These are phyloP conservation scores for Sardina pilchardus DNA, from an alignment of 2,113 vertebrate species.

Conservation along the genomic window DNA sequence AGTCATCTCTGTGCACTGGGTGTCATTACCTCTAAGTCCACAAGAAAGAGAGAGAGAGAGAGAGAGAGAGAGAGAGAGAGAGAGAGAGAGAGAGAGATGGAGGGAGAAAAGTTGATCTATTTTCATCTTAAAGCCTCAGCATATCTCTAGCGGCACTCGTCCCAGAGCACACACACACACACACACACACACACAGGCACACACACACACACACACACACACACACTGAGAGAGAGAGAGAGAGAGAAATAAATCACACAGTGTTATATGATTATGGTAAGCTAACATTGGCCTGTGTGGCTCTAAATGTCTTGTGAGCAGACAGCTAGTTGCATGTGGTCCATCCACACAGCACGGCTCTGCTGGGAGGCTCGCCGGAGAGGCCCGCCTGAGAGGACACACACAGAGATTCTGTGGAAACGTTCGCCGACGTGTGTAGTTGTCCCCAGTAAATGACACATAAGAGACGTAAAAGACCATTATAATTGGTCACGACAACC, in stretches of 20 bases:
- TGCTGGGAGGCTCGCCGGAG: not conserved
- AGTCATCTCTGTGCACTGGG: not conserved
- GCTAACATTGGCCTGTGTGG: slow-evolving; percentile 34
- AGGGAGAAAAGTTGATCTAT: not conserved
- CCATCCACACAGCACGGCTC: not conserved
- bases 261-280: slow-evolving; percentile 41
- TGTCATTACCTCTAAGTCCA: not conserved
- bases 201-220: slow-evolving; percentile 10
- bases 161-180: not conserved
- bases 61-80: not conserved
- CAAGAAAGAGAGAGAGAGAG: not conserved
- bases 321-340: slow-evolving; percentile 36
- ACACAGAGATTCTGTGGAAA: not conserved
- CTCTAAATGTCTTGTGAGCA: slow-evolving; percentile 41
- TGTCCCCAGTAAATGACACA: not conserved
- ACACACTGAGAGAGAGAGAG: not conserved
- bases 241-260: slow-evolving; percentile 38
- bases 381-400: not conserved
- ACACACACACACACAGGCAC: not conserved
- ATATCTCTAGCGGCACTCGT: not conserved
- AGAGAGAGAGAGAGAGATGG: not conserved
- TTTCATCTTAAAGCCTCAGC: not conserved
- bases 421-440: not conserved
- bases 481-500: not conserved
- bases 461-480: not conserved